Evolutionary conservation across 1,140 invertebrate genomes (phyloP).

Genomic region (Drosophila santomea): DNA sequence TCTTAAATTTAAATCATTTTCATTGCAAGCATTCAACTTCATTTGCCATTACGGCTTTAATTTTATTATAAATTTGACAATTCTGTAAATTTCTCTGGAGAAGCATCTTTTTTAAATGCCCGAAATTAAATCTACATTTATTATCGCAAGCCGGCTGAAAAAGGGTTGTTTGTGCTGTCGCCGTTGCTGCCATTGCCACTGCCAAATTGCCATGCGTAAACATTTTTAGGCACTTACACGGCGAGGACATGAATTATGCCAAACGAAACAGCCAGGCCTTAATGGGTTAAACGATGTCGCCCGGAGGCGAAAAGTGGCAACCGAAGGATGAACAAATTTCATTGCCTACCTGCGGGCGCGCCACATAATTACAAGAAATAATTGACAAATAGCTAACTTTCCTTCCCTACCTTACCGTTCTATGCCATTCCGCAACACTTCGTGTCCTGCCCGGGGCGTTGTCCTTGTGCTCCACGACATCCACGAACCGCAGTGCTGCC

Average conservation of each 20-base stretch:
- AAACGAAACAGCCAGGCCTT: conserved; percentile 15
- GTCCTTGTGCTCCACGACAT: conserved; percentile 11
- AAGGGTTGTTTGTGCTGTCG: conserved; percentile 7
- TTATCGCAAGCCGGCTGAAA: conserved; percentile 15
- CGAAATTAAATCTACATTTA: conserved; percentile 39
- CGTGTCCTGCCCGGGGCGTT: conserved; percentile 24
- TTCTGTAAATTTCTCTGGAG: conserved; percentile 27
- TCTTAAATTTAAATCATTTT: conserved; percentile 1
- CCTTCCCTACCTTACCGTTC: background rate
- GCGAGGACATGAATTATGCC: conserved; percentile 18
- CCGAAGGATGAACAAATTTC: conserved; percentile 34
- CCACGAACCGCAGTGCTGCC: conserved; percentile 67
- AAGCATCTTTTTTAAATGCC: conserved; percentile 25
- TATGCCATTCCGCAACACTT: background rate
- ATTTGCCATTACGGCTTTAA: background rate
- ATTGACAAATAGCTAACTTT: conserved; percentile 50
- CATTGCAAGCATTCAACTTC: background rate
- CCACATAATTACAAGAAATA: conserved; percentile 47
- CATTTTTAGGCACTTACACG: conserved; percentile 34
- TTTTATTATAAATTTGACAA: conserved; percentile 21
- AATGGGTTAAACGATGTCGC: conserved; percentile 37
- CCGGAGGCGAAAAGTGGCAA: conserved; percentile 28
- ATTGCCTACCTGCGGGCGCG: conserved; percentile 43
- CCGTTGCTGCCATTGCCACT: background rate
- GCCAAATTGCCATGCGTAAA: conserved; percentile 32